Conservation (phyloP, 2,113 vertebrate genomes). For the Prolemur simus region DNA sequence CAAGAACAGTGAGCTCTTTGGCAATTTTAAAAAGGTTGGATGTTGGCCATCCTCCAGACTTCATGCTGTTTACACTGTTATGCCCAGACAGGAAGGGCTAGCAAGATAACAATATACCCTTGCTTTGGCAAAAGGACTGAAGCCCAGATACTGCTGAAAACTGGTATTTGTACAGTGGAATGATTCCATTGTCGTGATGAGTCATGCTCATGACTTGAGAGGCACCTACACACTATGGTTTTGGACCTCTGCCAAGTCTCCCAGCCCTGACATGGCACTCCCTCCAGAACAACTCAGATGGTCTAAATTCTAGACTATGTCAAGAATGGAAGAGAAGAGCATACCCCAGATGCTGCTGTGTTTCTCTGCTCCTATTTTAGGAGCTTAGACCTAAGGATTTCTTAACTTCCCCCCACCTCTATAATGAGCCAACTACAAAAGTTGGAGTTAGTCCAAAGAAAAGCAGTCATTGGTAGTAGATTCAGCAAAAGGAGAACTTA, state of each 20-base stretch:
- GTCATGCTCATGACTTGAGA: not conserved
- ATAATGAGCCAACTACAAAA: not conserved
- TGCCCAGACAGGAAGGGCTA: slow-evolving; percentile 22
- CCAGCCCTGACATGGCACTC: not conserved
- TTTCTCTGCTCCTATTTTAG: not conserved
- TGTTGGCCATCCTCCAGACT: slow-evolving; percentile 44
- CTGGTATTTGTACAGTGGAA: not conserved
- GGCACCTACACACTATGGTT: not conserved
- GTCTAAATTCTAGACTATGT: not conserved
- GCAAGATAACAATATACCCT: not conserved
- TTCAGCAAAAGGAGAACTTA: slow-evolving; percentile 17
- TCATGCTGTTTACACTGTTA: slow-evolving; percentile 38
- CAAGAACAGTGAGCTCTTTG: slow-evolving; percentile 49
- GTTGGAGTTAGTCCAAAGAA: slow-evolving; percentile 38
- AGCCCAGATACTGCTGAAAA: not conserved
- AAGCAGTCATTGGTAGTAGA: not conserved
- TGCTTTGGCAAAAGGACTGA: not conserved
- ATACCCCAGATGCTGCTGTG: not conserved
- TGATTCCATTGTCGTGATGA: slow-evolving; percentile 31
- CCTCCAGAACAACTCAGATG: not conserved
- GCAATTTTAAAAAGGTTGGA: slow-evolving; percentile 51
- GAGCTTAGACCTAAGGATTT: not conserved
- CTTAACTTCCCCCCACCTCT: slow-evolving; percentile 5
- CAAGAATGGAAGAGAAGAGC: not conserved
- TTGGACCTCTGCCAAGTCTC: not conserved